Evolutionary conservation across 2,113 vertebrate genomes (phyloP).

Genomic region (Hirundichthys speculiger): DNA sequence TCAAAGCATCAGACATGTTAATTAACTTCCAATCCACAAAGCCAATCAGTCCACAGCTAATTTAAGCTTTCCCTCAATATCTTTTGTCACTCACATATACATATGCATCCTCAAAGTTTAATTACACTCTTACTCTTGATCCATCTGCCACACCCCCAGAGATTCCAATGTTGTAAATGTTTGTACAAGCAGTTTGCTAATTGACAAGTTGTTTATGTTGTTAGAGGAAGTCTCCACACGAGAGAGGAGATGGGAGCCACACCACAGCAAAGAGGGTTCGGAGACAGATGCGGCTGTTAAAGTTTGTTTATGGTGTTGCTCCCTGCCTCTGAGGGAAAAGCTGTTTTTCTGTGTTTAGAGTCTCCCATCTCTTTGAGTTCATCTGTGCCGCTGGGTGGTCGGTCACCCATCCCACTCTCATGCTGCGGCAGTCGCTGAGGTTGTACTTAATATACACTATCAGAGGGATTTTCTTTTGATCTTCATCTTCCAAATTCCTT

Average conservation of each 20-base stretch:
- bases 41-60: conserved; percentile 42
- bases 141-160: conserved; percentile 31
- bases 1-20: conserved; percentile 54
- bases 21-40: conserved; percentile 69
- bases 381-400: conserved; percentile 56
- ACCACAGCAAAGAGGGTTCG: conserved; percentile 49
- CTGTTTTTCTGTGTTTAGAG: conserved; percentile 26
- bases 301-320: conserved; percentile 49
- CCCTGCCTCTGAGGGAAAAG: conserved; percentile 29
- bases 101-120: conserved; percentile 5
- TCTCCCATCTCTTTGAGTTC: conserved; percentile 34
- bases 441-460: conserved; percentile 26
- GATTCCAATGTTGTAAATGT: conserved; percentile 52
- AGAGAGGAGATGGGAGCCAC: conserved; percentile 26
- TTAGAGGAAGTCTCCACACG: conserved; percentile 47
- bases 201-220: conserved; percentile 68
- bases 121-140: conserved; percentile 30
- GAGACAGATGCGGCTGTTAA: conserved; percentile 45
- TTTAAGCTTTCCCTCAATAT: conserved; percentile 12
- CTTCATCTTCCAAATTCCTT: conserved; percentile 33
- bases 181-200: conserved; percentile 70
- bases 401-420: conserved; percentile 10
- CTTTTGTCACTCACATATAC: background rate
- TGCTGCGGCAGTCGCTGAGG: conserved; percentile 25
- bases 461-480: conserved; percentile 39